Percentiles rank a stretch among this genome's conserved stretches.
phyloP scores from a whole-genome alignment of 2,797 vertebrate species.

The Oceanodroma leucorhoa region DNA sequence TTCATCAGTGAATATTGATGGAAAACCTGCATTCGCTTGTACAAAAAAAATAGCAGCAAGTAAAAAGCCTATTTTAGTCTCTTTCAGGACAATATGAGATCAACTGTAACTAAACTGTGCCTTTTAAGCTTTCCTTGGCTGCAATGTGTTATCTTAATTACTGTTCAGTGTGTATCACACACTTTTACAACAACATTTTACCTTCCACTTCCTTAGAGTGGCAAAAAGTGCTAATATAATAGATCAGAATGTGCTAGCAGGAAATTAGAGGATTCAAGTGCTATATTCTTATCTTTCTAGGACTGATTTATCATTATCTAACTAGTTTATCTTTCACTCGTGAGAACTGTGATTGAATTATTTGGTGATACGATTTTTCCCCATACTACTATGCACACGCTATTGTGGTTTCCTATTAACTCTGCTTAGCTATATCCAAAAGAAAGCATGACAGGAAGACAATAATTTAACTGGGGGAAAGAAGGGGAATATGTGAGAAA shows the following conservation, averaged over 20 bases:
- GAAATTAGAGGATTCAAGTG: not conserved
- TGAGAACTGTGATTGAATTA: not conserved
- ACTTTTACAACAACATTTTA: not conserved
- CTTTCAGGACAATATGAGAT: not conserved
- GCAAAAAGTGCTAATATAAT: not conserved
- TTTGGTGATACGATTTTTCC: not conserved
- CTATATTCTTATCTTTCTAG: not conserved
- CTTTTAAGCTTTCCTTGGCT: not conserved
- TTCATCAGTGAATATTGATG: not conserved
- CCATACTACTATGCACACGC: fast-evolving
- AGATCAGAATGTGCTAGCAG: not conserved
- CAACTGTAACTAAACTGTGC: not conserved
- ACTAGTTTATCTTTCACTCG: not conserved
- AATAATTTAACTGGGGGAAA: not conserved
- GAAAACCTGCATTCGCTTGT: not conserved
- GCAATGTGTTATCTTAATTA: not conserved
- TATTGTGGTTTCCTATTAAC: not conserved
- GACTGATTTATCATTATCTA: not conserved
- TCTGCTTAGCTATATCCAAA: not conserved
- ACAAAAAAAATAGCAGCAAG: not conserved
- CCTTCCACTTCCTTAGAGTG: not conserved
- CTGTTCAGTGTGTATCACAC: not conserved
- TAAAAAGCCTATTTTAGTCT: not conserved
- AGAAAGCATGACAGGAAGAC: not conserved
- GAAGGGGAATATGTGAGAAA: not conserved